Evolutionary conservation across 2,113 vertebrate genomes (phyloP).

Genomic region (Taxidea taxus): DNA sequence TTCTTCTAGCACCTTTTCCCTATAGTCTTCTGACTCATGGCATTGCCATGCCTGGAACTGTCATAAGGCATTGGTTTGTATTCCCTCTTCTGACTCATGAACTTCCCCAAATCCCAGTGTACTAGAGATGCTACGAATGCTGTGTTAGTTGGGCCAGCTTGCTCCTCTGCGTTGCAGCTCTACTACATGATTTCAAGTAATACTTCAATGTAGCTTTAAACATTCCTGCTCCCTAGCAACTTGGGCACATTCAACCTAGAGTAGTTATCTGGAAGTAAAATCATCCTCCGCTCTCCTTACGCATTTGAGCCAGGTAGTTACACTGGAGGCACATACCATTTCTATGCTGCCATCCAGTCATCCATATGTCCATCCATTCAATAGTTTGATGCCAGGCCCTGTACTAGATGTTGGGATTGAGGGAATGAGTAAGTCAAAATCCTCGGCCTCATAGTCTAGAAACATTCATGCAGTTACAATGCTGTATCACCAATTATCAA

Average conservation of each 20-base stretch:
- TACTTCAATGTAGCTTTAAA: slow-evolving; percentile 4
- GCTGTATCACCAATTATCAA: background rate
- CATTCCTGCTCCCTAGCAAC: background rate
- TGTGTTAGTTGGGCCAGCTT: background rate
- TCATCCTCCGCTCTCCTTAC: background rate
- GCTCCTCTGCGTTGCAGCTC: background rate
- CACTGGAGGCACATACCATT: background rate
- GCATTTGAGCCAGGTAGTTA: background rate
- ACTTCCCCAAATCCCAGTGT: slow-evolving; percentile 15
- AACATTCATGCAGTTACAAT: background rate
- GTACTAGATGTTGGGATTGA: background rate
- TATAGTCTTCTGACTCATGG: background rate
- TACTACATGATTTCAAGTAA: slow-evolving; percentile 8
- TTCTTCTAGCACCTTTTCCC: background rate
- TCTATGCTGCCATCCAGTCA: background rate
- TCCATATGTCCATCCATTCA: background rate
- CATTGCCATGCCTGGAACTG: background rate
- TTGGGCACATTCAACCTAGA: background rate
- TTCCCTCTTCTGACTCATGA: background rate
- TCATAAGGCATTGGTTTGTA: background rate
- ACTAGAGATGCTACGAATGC: slow-evolving; percentile 20
- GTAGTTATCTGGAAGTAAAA: slow-evolving; percentile 10
- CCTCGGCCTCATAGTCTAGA: background rate
- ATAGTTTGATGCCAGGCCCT: slow-evolving; percentile 15
- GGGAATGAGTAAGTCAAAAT: slow-evolving; percentile 18